A percentile compares a stretch with the other conserved stretches of the same genome.
Conservation (phyloP, 2,888 invertebrate genomes). For the Halictus quadricinctus region DNA sequence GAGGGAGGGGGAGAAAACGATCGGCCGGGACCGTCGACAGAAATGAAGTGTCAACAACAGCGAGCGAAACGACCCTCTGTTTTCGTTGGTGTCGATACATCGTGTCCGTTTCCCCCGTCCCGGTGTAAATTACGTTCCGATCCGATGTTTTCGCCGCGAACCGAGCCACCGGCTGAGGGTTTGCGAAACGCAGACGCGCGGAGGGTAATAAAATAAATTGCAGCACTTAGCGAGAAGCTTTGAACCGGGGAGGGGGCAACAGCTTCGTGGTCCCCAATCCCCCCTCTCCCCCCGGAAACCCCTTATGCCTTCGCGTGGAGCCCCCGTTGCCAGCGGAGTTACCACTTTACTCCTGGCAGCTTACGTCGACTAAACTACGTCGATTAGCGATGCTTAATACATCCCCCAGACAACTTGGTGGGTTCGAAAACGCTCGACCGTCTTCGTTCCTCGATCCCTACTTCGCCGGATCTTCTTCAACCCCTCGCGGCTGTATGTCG, state of each 20-base stretch:
- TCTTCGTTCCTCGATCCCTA: slow-evolving; percentile 31
- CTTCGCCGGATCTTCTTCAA: neutral
- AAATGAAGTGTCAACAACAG: slow-evolving; percentile 61
- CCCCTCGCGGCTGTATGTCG: too few species aligned
- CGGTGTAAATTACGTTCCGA: slow-evolving; percentile 62
- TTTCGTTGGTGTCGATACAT: slow-evolving; percentile 53
- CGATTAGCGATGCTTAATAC: slow-evolving; percentile 72
- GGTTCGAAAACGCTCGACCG: slow-evolving; percentile 29
- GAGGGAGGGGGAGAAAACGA: neutral
- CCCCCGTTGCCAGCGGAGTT: slow-evolving; percentile 17
- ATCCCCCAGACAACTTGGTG: slow-evolving; percentile 60
- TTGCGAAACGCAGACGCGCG: slow-evolving; percentile 51
- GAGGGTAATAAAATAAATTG: slow-evolving; percentile 77
- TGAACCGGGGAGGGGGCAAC: slow-evolving; percentile 11
- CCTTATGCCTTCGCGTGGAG: neutral
- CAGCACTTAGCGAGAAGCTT: slow-evolving; percentile 69
- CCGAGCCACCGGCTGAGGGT: slow-evolving; percentile 36
- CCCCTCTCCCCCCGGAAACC: neutral
- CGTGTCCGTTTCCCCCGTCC: neutral
- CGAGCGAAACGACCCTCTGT: slow-evolving; percentile 40
- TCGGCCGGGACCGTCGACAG: slow-evolving; percentile 32
- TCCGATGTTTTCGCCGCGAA: slow-evolving; percentile 56
- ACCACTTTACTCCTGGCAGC: slow-evolving; percentile 41
- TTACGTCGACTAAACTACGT: slow-evolving; percentile 61
- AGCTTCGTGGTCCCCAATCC: slow-evolving; percentile 2